Evolutionary conservation across 2,113 vertebrate genomes (phyloP), one percentile per base, ranked within the genome.

Genomic region (Aleadryas rufinucha): DNA sequence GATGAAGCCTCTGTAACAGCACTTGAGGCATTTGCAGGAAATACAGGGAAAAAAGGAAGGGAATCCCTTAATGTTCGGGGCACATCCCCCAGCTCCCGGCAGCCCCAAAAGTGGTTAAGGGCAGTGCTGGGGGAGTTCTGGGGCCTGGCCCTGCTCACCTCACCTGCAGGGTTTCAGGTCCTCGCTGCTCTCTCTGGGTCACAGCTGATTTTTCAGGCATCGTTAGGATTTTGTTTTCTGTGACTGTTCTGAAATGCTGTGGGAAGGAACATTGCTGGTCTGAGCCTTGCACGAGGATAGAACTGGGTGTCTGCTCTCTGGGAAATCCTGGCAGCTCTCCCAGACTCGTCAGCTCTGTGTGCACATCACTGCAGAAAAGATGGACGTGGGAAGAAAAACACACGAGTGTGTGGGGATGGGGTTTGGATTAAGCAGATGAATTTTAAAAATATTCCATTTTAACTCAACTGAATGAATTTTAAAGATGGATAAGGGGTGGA

Each of bases 291-390:
- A 1, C 1, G 2, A 24, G 84, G 61, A 7, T 9, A 11, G 61
- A 45, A 28, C 42, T 9, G 59, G 24, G 52, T 22, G 33, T 70
- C 52, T 84, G 63, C 35, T 49, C 13, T 7, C 30, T 27, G 60
- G 72, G 81, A 49, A 22, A 23, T 39, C 45, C 68, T 95, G 93
- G 96, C 94, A 93, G 49, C 69, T 65, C 86, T 94, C 90, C 91
- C 80, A 90, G 85, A 9, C 18, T 37, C 76, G 15, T 88, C 76
- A 27, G 52, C 30, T 6, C 68, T 13, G 42, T 13, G 37, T 50
- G 42, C 52, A 18, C 41, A 53, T 69, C 23, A 9, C 45, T 75
- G 33, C 13, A 64, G 52, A 18, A 47, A 68, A 68, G 60, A 75
- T 70, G 81, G 31, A 78, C 20, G 6, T 6, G 16, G 76, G 56